phyloP scores from a whole-genome alignment of 2,888 invertebrate genomes.

The Noctua fimbriata region DNA sequence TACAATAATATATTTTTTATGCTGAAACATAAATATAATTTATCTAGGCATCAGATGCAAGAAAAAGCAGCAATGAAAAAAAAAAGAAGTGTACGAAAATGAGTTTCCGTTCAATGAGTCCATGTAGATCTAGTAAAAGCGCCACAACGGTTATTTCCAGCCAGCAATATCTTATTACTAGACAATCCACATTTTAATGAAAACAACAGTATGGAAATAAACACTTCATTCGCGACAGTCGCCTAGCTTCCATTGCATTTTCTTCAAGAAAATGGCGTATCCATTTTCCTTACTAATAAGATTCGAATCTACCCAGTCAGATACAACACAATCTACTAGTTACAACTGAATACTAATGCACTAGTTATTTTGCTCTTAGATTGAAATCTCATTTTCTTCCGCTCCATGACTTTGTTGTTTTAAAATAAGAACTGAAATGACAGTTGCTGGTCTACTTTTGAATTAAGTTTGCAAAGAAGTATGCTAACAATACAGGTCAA shows the following conservation, averaged over 20 bases:
- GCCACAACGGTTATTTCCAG: neutral
- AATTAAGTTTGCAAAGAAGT: conserved; percentile 7
- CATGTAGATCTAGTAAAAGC: neutral
- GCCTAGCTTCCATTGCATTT: conserved; percentile 44
- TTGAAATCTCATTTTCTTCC: conserved; percentile 61
- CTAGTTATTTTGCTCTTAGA: conserved; percentile 51
- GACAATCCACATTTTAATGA: conserved; percentile 31
- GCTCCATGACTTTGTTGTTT: conserved; percentile 51
- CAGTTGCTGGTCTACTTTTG: conserved; percentile 35
- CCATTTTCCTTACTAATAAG: conserved; percentile 61
- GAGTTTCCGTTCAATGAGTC: neutral
- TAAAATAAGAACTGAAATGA: conserved; percentile 45
- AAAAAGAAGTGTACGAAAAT: neutral
- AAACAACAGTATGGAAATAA: conserved; percentile 33
- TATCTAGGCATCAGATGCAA: neutral
- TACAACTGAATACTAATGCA: conserved; percentile 65
- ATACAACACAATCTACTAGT: conserved; percentile 50
- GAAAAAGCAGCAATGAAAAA: neutral
- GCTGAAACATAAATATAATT: neutral
- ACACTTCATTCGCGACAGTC: conserved; percentile 21
- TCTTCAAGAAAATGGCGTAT: conserved; percentile 53
- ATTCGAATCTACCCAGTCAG: conserved; percentile 56
- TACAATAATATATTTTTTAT: no score
- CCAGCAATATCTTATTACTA: conserved; percentile 21
- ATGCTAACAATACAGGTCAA: conserved; percentile 9